A percentile compares a stretch with the other conserved stretches of the same genome.
phyloP scores from a whole-genome alignment of 2,797 vertebrate species.

The Brachymystax lenok region DNA sequence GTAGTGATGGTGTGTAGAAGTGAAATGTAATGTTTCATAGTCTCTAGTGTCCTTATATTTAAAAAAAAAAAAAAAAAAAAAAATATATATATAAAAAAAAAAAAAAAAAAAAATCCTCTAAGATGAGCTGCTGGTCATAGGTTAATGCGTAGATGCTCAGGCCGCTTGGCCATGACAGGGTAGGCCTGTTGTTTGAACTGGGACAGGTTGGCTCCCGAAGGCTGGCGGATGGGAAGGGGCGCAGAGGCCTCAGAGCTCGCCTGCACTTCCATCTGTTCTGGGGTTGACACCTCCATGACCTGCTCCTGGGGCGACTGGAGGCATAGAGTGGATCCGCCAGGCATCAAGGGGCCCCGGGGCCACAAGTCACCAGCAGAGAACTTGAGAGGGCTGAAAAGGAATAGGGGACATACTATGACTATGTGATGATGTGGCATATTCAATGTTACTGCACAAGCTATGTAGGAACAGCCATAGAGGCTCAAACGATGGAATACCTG shows the following conservation, averaged over 20 bases:
- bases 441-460: background rate
- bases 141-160: conserved; percentile 99
- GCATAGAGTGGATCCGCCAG: conserved; percentile 37
- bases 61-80: conserved; percentile 55
- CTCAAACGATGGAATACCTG: conserved; percentile 75
- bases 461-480: background rate
- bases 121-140: conserved; percentile 85
- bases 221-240: conserved; percentile 94
- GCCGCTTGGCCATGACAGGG: conserved; percentile 91
- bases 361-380: conserved; percentile 91
- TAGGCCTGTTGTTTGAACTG: conserved; percentile 96
- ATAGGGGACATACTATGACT: conserved; percentile 24
- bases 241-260: conserved; percentile 90
- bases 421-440: background rate
- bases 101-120: conserved; percentile 62
- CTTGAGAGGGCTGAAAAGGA: conserved; percentile 87
- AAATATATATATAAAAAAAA: conserved; percentile 46
- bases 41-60: conserved; percentile 61
- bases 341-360: conserved; percentile 84
- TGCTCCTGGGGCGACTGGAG: conserved; percentile 82
- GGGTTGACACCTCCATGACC: conserved; percentile 89
- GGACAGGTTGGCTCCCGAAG: conserved; percentile 79
- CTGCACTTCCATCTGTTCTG: conserved; percentile 97
- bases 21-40: conserved; percentile 52
- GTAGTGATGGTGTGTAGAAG: conserved; percentile 51